phyloP scores from a whole-genome alignment of 2,113 vertebrate species.

The Microcebus ravelobensis region DNA sequence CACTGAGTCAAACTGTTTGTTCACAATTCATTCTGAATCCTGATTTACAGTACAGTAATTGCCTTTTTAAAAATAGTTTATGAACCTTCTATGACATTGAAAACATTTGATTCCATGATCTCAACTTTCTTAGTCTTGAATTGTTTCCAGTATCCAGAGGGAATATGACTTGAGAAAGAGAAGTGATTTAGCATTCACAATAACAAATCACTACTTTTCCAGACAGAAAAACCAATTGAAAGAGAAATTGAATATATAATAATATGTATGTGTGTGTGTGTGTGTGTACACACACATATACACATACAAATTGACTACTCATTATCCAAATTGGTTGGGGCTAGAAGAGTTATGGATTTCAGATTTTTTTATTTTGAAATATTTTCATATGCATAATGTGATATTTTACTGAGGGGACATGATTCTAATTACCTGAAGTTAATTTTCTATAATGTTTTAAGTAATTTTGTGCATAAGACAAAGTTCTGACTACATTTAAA shows the following conservation, averaged over 20 bases:
- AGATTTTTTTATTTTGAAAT: not conserved
- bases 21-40: not conserved
- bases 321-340: not conserved
- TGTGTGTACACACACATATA: not conserved
- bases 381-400: not conserved
- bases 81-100: not conserved
- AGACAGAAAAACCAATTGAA: not conserved
- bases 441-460: not conserved
- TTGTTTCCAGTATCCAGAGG: not conserved
- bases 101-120: not conserved
- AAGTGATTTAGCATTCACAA: not conserved
- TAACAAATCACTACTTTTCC: not conserved
- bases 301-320: not conserved
- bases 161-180: not conserved
- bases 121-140: constrained; percentile 16
- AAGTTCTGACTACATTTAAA: not conserved
- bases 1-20: not conserved
- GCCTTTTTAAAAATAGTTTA: not conserved
- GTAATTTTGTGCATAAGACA: not conserved
- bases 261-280: too few relatives aligned
- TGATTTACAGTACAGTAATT: not conserved
- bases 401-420: not conserved
- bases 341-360: not conserved
- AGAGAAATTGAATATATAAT: not conserved
- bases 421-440: not conserved